Evolutionary conservation across 2,113 vertebrate species (phyloP), one percentile per base, ranked within the genome.

Genomic region (Melanocharis versteri): DNA sequence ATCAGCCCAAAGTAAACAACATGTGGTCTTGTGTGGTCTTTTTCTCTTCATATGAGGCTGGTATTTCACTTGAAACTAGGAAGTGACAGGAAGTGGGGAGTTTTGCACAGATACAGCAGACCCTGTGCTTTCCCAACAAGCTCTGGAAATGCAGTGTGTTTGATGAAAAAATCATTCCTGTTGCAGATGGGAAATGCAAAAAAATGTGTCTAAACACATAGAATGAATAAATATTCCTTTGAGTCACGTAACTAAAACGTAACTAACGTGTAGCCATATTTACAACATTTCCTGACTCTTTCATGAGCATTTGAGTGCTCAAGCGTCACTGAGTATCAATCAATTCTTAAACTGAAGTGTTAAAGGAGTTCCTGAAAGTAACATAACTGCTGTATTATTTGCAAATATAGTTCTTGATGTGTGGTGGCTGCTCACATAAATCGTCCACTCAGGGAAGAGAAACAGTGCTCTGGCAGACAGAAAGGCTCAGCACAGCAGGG

Each of bases 1-100:
- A 93, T 39, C 73, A 54, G 40, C 76, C 76, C 71, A 90, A 89
- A 95, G 83, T 95, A 96, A 97, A 97, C 94, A 97, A 87, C 51
- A 26, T 82, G 89, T 86, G 91, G 85, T 75, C 85, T 91, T 83
- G 92, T 93, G 95, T 93, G 94, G 90, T 97, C 94, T 82, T 91
- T 80, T 92, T 60, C 94, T 95, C 39, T 66, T 78, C 61, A 31
- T 23, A 48, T 1, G 23, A 77, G 44, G 91, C 65, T 85, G 71
- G 58, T 85, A 61, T 92, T 89, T 91, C 68, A 58, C 76, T 71
- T 2, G 1, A 42, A 79, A 79, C 21, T 44, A 60, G 65, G 81
- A 90, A 87, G 72, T 1, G 6, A 73, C 78, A 54, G 78, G 60
- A 93, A 94, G 54, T 15, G 20, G 21, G 58, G 62, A 82, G 75